Conservation (phyloP, 2,888 invertebrate genomes). For the Bhutanitis thaidina region DNA sequence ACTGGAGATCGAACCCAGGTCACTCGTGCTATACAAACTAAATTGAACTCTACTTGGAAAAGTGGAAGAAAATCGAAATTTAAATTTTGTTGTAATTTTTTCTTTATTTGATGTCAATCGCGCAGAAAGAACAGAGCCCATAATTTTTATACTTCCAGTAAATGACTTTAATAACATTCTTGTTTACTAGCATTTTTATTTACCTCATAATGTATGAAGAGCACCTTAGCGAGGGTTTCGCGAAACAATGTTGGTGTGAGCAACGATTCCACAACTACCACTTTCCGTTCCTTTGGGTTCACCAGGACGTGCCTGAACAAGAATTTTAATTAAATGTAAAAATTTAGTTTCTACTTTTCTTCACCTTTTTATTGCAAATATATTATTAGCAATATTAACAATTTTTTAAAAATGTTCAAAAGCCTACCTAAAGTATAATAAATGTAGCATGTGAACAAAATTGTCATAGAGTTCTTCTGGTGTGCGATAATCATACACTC, state of each 20-base stretch:
- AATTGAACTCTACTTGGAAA: no score
- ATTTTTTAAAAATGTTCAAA: background rate
- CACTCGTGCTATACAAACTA: no score
- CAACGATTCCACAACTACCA: conserved; percentile 95
- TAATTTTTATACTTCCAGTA: no score
- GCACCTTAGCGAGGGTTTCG: conserved; percentile 92
- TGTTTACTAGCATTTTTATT: conserved; percentile 26
- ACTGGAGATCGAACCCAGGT: no score
- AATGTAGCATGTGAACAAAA: conserved; percentile 92
- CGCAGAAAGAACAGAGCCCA: no score
- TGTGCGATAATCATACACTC: conserved; percentile 82
- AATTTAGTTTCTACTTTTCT: no score
- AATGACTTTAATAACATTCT: no score
- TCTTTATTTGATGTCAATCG: no score
- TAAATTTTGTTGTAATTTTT: no score
- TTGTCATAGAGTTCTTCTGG: conserved; percentile 89
- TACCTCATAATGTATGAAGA: conserved; percentile 96
- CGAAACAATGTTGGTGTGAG: conserved; percentile 91
- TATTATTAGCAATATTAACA: no score
- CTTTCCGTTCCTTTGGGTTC: conserved; percentile 95
- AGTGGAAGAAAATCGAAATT: no score
- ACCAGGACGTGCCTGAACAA: conserved; percentile 88
- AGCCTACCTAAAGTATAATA: conserved; percentile 91
- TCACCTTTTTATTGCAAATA: no score
- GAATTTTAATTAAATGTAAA: background rate